Conservation (phyloP, 2,797 vertebrate species). For the Paramormyrops hopkinsi region DNA sequence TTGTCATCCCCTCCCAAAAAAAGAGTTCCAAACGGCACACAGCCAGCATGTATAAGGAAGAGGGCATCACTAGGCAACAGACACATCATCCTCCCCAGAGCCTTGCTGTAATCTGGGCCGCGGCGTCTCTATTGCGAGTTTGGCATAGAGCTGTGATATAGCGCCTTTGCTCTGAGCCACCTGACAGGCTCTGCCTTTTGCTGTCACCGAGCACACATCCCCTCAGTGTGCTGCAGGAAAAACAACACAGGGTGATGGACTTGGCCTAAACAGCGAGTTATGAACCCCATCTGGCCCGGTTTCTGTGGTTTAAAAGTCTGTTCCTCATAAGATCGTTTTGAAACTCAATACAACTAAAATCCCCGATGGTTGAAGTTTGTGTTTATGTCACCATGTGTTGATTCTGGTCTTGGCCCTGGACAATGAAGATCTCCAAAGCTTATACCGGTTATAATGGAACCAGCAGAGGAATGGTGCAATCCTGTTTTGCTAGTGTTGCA, state of each 20-base stretch:
- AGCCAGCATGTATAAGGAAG: background rate
- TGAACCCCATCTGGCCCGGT: background rate
- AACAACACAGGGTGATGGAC: constrained; percentile 9
- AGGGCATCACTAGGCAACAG: background rate
- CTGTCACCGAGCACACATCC: background rate
- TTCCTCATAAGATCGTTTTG: background rate
- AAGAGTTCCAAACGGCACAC: background rate
- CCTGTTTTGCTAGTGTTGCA: background rate
- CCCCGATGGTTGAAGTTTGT: background rate
- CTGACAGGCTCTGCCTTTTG: background rate
- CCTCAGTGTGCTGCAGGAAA: background rate
- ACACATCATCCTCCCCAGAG: background rate
- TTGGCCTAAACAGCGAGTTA: background rate
- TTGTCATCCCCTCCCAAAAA: background rate
- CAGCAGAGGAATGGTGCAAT: background rate
- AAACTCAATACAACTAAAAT: background rate
- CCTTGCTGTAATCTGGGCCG: background rate
- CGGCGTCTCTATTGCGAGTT: constrained; percentile 12
- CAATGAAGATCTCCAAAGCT: background rate
- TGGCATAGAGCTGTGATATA: background rate
- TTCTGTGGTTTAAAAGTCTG: background rate
- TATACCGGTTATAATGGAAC: background rate
- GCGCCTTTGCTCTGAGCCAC: background rate
- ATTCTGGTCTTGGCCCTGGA: background rate
- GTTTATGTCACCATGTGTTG: constrained; percentile 20